Percentiles rank a stretch among this genome's conserved stretches.
Conservation (phyloP, 2,113 vertebrate species). For the Diphyllodes magnificus region DNA sequence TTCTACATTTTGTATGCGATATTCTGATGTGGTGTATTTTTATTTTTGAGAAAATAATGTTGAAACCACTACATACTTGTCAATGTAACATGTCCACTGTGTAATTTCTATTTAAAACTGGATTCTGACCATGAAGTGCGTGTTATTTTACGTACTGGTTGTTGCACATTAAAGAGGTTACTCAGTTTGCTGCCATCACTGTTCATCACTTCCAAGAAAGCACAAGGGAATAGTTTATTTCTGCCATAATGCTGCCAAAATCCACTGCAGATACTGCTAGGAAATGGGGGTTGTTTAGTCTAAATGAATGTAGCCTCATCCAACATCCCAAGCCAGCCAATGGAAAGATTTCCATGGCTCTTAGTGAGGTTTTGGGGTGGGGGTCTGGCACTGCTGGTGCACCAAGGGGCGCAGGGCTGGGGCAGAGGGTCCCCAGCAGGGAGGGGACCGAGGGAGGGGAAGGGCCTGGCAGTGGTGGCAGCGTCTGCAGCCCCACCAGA, state of each 20-base stretch:
- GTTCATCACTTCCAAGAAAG: neutral
- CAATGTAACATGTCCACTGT: conserved; percentile 30
- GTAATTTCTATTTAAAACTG: conserved; percentile 48
- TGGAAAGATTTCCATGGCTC: neutral
- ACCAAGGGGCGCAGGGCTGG: rapidly evolving
- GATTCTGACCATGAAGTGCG: conserved; percentile 35
- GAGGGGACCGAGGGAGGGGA: neutral
- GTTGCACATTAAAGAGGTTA: conserved; percentile 65
- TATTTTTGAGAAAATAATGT: conserved; percentile 60
- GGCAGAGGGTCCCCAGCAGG: neutral
- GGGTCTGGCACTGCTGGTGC: neutral
- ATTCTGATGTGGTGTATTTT: conserved; percentile 46
- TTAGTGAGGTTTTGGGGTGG: neutral
- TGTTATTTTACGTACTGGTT: conserved; percentile 47
- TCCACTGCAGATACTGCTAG: neutral
- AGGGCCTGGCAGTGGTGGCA: neutral
- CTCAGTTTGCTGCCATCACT: neutral
- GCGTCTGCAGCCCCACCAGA: neutral
- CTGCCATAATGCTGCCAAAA: neutral
- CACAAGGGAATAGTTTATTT: neutral
- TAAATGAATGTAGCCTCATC: neutral
- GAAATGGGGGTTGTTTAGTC: neutral
- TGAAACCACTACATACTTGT: conserved; percentile 44
- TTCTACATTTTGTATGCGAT: conserved; percentile 68
- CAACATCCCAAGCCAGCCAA: neutral